A percentile compares a stretch with the other conserved stretches of the same genome.
Evolutionary conservation across 2,888 invertebrate species (phyloP).

Genomic region (Limnephilus rhombicus): DNA sequence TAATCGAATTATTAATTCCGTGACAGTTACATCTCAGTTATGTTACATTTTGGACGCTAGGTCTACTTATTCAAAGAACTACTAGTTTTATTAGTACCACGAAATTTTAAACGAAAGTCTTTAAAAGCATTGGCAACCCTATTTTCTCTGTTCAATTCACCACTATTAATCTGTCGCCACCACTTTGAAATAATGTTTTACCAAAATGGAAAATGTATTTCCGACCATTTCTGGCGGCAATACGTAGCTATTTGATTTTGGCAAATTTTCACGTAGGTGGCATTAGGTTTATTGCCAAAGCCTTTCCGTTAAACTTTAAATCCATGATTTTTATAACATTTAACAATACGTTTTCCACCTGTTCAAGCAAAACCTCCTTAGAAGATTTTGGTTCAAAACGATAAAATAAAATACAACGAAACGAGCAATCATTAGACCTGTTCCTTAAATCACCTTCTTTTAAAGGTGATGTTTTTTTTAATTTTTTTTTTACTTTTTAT

Average conservation of each 20-base stretch:
- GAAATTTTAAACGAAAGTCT: not conserved
- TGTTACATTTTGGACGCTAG: too few relatives aligned
- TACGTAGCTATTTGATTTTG: not conserved
- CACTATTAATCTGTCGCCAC: slow-evolving; percentile 10
- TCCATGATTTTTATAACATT: not conserved
- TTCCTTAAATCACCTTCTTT: too few relatives aligned
- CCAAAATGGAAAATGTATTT: not conserved
- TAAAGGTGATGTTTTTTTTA: too few relatives aligned
- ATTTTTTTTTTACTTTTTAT: too few relatives aligned
- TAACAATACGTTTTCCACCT: not conserved
- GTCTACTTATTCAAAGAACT: too few relatives aligned
- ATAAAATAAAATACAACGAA: not conserved
- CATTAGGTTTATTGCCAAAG: not conserved
- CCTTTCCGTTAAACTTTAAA: not conserved
- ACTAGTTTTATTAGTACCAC: too few relatives aligned
- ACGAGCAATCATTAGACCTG: not conserved
- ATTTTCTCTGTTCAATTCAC: not conserved
- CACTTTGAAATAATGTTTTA: slow-evolving; percentile 4
- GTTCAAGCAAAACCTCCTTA: not conserved
- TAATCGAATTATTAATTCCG: too few relatives aligned
- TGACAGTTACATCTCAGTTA: too few relatives aligned
- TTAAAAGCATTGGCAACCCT: not conserved
- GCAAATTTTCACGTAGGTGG: not conserved
- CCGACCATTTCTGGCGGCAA: not conserved
- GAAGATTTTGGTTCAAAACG: not conserved